phyloP scores from a whole-genome alignment of 2,888 invertebrate genomes.

The Syrphus vitripennis region DNA sequence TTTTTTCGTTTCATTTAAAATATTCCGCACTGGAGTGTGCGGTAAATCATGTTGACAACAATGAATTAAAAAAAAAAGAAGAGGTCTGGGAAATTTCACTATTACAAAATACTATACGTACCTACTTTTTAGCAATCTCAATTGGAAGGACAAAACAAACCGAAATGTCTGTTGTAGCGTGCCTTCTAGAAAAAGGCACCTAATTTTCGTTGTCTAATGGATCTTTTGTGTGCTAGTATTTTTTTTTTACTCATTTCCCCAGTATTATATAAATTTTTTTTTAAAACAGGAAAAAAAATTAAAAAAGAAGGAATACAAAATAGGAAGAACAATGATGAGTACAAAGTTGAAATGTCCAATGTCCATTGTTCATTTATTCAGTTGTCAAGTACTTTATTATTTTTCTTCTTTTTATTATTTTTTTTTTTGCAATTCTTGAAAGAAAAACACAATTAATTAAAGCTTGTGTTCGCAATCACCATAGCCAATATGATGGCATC shows the following conservation, averaged over 20 bases:
- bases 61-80: conserved; percentile 63
- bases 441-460: not conserved
- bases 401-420: not conserved
- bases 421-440: not conserved
- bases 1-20: conserved; percentile 21
- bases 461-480: not conserved
- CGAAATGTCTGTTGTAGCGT: conserved; percentile 17
- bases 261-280: not conserved
- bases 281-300: not conserved
- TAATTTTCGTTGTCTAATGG: conserved; percentile 44
- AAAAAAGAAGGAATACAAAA: not conserved
- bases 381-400: conserved; percentile 6
- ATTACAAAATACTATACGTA: not conserved
- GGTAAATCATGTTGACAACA: conserved; percentile 53
- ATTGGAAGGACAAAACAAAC: conserved; percentile 41
- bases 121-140: conserved; percentile 41
- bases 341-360: not conserved
- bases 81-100: conserved; percentile 34
- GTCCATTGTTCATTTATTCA: conserved; percentile 10
- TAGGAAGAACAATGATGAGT: not conserved
- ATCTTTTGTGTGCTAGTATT: conserved; percentile 41
- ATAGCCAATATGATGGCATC: not conserved
- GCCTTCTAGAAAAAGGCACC: conserved; percentile 3
- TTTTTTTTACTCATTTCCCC: not conserved
- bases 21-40: conserved; percentile 39